Conservation (phyloP, 2,888 invertebrate genomes). For the Cerastoderma edule region DNA sequence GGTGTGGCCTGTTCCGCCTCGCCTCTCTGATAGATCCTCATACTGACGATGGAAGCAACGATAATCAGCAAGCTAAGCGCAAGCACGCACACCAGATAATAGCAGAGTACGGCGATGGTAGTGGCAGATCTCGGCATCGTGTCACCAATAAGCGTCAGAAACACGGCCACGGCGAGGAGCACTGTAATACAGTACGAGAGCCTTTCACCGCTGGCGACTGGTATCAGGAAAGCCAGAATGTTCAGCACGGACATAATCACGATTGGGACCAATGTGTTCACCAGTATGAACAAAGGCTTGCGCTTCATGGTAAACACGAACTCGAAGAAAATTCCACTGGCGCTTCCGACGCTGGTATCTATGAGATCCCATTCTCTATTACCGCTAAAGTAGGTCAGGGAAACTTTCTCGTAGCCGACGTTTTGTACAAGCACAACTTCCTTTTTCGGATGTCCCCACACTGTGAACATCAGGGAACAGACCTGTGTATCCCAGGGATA, state of each 20-base stretch:
- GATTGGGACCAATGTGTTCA: constrained; percentile 55
- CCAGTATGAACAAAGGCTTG: constrained; percentile 45
- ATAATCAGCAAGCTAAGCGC: constrained; percentile 3
- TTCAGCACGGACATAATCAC: constrained; percentile 51
- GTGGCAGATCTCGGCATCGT: constrained; percentile 51
- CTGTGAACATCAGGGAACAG: constrained; percentile 30
- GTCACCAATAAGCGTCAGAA: constrained; percentile 56
- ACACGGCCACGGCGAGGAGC: constrained; percentile 56
- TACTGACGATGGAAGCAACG: background rate
- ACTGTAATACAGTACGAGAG: constrained; percentile 55
- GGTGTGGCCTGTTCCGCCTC: background rate
- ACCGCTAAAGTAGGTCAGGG: constrained; percentile 19
- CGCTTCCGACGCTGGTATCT: background rate
- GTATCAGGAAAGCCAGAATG: constrained; percentile 52
- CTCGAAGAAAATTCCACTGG: background rate
- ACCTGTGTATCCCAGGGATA: constrained; percentile 39
- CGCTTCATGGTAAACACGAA: constrained; percentile 28
- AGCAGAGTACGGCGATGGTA: constrained; percentile 42
- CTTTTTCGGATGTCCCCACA: constrained; percentile 21
- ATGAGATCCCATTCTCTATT: constrained; percentile 53
- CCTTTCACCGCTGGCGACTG: constrained; percentile 56
- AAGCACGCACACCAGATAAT: background rate
- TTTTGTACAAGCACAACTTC: constrained; percentile 24
- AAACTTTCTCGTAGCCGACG: background rate
- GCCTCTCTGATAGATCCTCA: background rate